phyloP scores from a whole-genome alignment of 2,113 vertebrate genomes.

The Baryphthengus martii region DNA sequence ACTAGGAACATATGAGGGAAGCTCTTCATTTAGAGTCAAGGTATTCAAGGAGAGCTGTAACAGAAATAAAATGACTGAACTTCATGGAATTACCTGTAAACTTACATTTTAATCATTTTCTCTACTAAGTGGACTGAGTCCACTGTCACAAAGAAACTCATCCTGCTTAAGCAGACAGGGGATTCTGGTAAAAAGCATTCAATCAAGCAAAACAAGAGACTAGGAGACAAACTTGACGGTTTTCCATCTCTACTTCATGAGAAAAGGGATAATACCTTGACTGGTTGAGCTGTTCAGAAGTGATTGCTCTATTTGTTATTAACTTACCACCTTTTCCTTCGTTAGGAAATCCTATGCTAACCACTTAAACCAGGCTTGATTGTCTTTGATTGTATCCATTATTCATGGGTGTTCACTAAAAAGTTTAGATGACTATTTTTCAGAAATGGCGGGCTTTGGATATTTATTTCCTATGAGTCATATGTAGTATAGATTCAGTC shows the following conservation, averaged over 20 bases:
- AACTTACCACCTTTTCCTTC: neutral
- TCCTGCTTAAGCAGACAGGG: neutral
- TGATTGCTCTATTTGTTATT: neutral
- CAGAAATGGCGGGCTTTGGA: neutral
- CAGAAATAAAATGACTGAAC: neutral
- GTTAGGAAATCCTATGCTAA: neutral
- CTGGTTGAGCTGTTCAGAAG: neutral
- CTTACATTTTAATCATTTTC: neutral
- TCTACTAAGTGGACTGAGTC: neutral
- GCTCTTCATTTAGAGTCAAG: neutral
- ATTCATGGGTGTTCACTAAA: neutral
- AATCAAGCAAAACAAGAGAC: neutral
- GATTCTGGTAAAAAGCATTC: neutral
- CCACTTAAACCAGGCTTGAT: neutral
- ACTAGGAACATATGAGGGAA: neutral
- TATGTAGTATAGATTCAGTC: neutral
- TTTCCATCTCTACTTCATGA: neutral
- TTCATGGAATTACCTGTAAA: neutral
- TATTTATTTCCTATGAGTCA: neutral
- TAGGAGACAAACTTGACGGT: neutral
- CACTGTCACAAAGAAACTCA: neutral
- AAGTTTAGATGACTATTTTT: neutral
- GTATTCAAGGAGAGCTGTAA: neutral
- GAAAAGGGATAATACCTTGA: neutral
- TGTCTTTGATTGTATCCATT: constrained; percentile 6